Conservation (phyloP, 2,888 invertebrate species). For the Unio pictorum region DNA sequence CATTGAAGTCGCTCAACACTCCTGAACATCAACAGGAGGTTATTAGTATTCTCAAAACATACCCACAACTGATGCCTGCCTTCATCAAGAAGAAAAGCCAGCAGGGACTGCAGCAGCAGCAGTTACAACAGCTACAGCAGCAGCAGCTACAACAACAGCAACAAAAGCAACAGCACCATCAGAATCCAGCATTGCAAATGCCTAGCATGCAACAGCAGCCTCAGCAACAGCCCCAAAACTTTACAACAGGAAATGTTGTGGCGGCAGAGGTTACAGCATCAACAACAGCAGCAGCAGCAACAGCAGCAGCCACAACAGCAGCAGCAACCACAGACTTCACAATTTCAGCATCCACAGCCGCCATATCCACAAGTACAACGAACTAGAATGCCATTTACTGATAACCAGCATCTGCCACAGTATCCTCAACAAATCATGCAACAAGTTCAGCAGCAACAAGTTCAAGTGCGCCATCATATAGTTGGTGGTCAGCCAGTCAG, state of each 20-base stretch:
- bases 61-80: slow-evolving; percentile 95
- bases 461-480: slow-evolving; percentile 71
- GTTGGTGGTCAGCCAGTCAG: slow-evolving; percentile 75
- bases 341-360: slow-evolving; percentile 56
- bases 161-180: slow-evolving; percentile 38
- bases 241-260: slow-evolving; percentile 59
- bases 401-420: slow-evolving; percentile 61
- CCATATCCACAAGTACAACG: slow-evolving; percentile 49
- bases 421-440: slow-evolving; percentile 67
- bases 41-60: slow-evolving; percentile 90
- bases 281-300: slow-evolving; percentile 34
- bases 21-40: slow-evolving; percentile 79
- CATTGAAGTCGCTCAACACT: slow-evolving; percentile 89
- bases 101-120: slow-evolving; percentile 37
- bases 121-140: no score
- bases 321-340: slow-evolving; percentile 67
- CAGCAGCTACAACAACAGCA: slow-evolving; percentile 35
- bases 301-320: slow-evolving; percentile 35
- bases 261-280: slow-evolving; percentile 53
- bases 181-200: no score
- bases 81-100: slow-evolving; percentile 84
- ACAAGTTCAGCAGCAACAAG: slow-evolving; percentile 65
- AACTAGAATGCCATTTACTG: slow-evolving; percentile 40
- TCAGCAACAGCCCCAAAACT: slow-evolving; percentile 39
- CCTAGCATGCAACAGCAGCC: slow-evolving; percentile 28